Evolutionary conservation across 2,888 invertebrate species (phyloP), one percentile per base, ranked within the genome.

Genomic region (Lasioglossum leucozonium): DNA sequence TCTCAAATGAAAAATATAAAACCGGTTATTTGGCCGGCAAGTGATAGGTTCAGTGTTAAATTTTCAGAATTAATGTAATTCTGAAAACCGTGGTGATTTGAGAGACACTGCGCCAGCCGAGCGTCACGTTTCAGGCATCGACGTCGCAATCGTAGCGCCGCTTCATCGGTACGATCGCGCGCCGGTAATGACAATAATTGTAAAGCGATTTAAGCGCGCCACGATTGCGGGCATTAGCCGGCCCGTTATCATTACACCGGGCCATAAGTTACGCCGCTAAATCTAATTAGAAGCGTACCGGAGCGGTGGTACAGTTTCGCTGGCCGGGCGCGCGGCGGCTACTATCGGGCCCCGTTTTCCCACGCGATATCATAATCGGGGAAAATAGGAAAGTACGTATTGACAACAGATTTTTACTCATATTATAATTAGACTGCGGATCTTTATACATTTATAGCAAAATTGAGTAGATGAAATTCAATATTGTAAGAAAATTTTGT

Each of bases 171-270:
- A 74, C 55, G 81, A 81, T 84, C 79, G 83, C 76, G 83, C 76
- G 69, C 77, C 51, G 44, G 82, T 82, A 84, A 88, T 86, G 84
- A 79, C 84, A 86, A 88, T 88, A 84, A 85, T 85, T 84, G 76
- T 88, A 77, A 87, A 90, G 75, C 88, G 82, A 89, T 90, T 90
- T 81, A 86, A 87, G 79, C 86, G 67, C 79, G 73, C 79, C 77
- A 79, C 74, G 79, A 34, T 82, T 74, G 80, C 73, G 81, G 85
- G 74, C 77, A 78, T 89, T 89, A 89, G 78, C 87, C 72, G 74
- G 72, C 81, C 75, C 85, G 85, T 87, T 90, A 88, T 88, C 87
- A 78, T 88, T 90, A 88, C 84, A 73, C 67, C 55, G 72, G 34
- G 69, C 79, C 81, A 84, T 87, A 90, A 90, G 83, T 90, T 89